These are phyloP conservation scores for Hypsibius dujardini DNA, from an alignment of 1,140 invertebrate species.

Conservation along the genomic window DNA sequence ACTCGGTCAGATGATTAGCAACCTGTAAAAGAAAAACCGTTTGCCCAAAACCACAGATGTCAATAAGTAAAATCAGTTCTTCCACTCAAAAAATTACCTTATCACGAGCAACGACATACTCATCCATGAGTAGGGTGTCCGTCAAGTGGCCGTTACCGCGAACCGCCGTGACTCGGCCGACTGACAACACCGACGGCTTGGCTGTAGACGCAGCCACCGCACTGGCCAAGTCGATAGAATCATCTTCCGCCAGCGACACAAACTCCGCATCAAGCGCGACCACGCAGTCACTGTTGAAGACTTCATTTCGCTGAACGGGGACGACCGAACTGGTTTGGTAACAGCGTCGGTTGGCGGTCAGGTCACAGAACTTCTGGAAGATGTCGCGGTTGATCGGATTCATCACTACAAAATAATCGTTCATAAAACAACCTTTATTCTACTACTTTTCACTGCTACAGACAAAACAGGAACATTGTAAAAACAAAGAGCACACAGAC, in stretches of 20 bases:
- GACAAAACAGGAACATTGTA: too few relatives aligned
- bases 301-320: background rate
- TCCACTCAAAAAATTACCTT: too few relatives aligned
- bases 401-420: too few relatives aligned
- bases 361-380: slow-evolving; percentile 31
- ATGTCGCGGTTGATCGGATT: slow-evolving; percentile 46
- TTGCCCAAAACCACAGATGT: slow-evolving; percentile 6
- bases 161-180: slow-evolving; percentile 69
- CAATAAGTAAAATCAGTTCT: slow-evolving; percentile 18
- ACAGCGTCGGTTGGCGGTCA: background rate
- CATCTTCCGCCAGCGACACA: slow-evolving; percentile 73
- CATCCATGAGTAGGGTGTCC: slow-evolving; percentile 71
- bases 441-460: too few relatives aligned
- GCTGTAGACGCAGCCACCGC: slow-evolving; percentile 73
- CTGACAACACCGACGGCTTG: slow-evolving; percentile 65
- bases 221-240: slow-evolving; percentile 66
- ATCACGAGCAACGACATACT: slow-evolving; percentile 77
- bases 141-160: slow-evolving; percentile 59
- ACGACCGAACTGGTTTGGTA: background rate
- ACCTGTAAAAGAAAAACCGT: too few relatives aligned
- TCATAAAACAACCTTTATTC: too few relatives aligned
- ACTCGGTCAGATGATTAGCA: slow-evolving; percentile 76
- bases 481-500: too few relatives aligned
- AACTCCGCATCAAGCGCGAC: slow-evolving; percentile 83
- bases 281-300: slow-evolving; percentile 42